Conservation (phyloP, 2,113 vertebrate species). For the Orientallactaga bullata region DNA sequence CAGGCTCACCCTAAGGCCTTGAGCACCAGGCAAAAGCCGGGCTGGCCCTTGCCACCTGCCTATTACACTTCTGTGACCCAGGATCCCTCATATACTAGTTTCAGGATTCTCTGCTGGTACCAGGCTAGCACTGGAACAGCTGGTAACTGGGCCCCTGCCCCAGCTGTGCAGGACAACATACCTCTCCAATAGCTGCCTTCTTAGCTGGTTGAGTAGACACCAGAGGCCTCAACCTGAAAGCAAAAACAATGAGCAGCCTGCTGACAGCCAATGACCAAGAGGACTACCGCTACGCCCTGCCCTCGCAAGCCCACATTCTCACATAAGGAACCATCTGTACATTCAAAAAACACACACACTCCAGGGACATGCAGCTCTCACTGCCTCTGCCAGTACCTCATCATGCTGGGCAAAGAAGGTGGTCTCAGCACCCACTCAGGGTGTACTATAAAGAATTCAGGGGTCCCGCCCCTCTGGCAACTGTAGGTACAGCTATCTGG, state of each 20-base stretch:
- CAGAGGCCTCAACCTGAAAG: conserved; percentile 91
- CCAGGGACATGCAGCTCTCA: neutral
- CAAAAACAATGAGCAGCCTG: neutral
- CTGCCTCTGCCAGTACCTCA: neutral
- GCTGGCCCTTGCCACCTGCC: neutral
- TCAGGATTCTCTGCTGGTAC: neutral
- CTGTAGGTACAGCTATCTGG: too few species aligned
- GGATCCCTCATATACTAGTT: neutral
- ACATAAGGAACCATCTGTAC: neutral
- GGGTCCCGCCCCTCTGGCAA: too few species aligned
- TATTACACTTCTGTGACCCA: neutral
- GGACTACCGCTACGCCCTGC: too few species aligned
- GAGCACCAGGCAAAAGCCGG: neutral
- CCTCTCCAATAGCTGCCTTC: conserved; percentile 91
- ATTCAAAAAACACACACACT: too few species aligned
- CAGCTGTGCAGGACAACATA: conserved; percentile 53
- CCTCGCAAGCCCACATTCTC: neutral
- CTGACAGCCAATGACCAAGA: neutral
- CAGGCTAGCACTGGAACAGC: neutral
- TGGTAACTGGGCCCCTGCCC: neutral
- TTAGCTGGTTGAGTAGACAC: conserved; percentile 90
- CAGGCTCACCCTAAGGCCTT: neutral
- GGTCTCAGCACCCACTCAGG: neutral
- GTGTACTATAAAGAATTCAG: too few species aligned
- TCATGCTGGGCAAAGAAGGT: neutral